Conservation (phyloP, 2,797 vertebrate species). For the Hypotaenidia philippensis region DNA sequence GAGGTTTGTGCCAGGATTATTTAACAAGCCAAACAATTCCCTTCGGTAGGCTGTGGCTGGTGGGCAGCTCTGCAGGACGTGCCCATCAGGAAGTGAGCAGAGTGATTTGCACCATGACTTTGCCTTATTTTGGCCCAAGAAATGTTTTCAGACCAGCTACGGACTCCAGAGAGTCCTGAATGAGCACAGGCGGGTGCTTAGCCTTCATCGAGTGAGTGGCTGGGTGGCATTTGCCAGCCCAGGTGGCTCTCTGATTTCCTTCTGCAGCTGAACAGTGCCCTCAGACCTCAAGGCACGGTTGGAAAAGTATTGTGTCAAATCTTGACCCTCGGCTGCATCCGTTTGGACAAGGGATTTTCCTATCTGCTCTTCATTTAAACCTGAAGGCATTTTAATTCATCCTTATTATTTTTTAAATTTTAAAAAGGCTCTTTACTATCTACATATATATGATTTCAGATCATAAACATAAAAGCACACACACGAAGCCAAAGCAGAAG, state of each 20-base stretch:
- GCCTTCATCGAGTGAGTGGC: not conserved
- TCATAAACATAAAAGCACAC: not conserved
- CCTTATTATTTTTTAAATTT: not conserved
- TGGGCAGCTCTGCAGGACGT: not conserved
- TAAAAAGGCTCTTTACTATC: not conserved
- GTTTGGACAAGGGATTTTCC: not conserved
- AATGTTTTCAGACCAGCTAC: accelerated
- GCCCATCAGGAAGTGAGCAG: not conserved
- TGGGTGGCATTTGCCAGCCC: not conserved
- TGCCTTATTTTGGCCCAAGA: not conserved
- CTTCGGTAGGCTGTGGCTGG: not conserved
- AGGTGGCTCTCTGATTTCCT: not conserved
- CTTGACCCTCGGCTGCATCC: not conserved
- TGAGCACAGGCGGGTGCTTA: accelerated
- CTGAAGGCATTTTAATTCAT: not conserved
- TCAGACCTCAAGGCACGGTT: not conserved
- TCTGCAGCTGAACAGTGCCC: not conserved
- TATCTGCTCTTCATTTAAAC: not conserved
- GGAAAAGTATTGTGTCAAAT: accelerated
- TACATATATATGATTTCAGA: not conserved
- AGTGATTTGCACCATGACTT: not conserved
- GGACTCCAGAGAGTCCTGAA: accelerated
- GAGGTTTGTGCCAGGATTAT: not conserved
- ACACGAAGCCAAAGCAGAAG: not conserved
- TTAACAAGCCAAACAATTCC: not conserved